Base-by-base conservation (phyloP, 2,797 vertebrate species). In the Girardinus metallicus region DNA sequence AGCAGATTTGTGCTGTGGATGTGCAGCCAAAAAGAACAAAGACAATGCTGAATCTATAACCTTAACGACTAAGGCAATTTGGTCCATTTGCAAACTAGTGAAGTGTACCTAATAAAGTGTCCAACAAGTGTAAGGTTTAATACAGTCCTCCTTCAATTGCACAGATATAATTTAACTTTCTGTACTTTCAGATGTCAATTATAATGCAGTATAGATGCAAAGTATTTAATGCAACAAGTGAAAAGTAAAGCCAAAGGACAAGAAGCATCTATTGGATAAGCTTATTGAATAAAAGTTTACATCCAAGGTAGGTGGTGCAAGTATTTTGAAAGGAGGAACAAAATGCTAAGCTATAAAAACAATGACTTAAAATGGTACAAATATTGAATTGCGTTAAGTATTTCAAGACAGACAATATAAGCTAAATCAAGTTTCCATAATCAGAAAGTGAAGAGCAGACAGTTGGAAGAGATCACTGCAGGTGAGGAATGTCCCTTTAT, bases 401-500 rank as follows among this genome's bases (percentile, higher is more conserved):
- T 53, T 47, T 75, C 36, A 29, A 66, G 31, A 80, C 10, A 84
- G 31, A 15, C 36, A 21, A 15, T 74, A n/a, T 4, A 74, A 78
- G 0, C 53, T 21, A 70, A 78, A 13, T 72, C n/a, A 74, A 9
- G 36, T 49, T 81, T 84, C 79, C 74, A 82, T 86, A 41, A 79
- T 88, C 44, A 80, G 68, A 86, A 71, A 92, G 88, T 85, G 83
- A 91, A 88, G 64, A 87, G 84, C 83, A 92, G 82, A 88, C 87
- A 93, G 78, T 82, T 84, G 90, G 78, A 81, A 64, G 86, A 86
- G 86, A 89, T 85, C 86, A 81, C 76, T 55, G 51, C 85, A 88
- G 85, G 80, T 94, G 87, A 96, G 94, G 91, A 96, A 96, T 94
- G 95, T 92, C 96, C 95, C 95, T 98, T 98, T 98, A 98, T 98